phyloP scores from a whole-genome alignment of 2,113 vertebrate genomes.

The Elephantulus edwardii region DNA sequence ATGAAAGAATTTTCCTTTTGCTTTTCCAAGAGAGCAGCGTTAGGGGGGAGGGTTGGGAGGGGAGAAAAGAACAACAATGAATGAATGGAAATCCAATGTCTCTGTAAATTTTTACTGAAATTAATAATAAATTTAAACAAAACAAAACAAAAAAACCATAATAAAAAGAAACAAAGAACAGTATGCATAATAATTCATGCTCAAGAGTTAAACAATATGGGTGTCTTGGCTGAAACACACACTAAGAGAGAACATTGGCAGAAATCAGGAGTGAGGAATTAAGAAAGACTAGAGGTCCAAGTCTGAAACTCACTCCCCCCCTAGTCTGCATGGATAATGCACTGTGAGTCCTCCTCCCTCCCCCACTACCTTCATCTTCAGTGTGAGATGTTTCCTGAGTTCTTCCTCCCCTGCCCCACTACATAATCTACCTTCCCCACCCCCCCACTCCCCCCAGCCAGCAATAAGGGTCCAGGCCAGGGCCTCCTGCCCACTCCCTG shows the following conservation, averaged over 20 bases:
- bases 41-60: no score
- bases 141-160: no score
- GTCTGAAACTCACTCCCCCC: constrained; percentile 65
- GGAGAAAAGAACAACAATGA: no score
- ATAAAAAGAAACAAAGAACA: no score
- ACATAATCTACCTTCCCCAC: constrained; percentile 50
- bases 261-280: neutral
- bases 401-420: neutral
- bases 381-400: constrained; percentile 65
- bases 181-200: neutral
- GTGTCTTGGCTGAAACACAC: neutral
- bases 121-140: no score
- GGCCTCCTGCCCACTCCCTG: constrained; percentile 31
- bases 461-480: constrained; percentile 77
- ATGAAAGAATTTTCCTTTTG: no score
- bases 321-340: constrained; percentile 78
- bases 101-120: no score
- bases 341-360: constrained; percentile 59
- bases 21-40: no score
- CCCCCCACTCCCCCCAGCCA: constrained; percentile 73
- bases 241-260: no score
- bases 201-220: neutral
- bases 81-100: no score
- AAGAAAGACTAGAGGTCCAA: constrained; percentile 28
- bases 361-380: constrained; percentile 34